phyloP scores from a whole-genome alignment of 1,140 invertebrate genomes.

The Brachionus paranguensis region DNA sequence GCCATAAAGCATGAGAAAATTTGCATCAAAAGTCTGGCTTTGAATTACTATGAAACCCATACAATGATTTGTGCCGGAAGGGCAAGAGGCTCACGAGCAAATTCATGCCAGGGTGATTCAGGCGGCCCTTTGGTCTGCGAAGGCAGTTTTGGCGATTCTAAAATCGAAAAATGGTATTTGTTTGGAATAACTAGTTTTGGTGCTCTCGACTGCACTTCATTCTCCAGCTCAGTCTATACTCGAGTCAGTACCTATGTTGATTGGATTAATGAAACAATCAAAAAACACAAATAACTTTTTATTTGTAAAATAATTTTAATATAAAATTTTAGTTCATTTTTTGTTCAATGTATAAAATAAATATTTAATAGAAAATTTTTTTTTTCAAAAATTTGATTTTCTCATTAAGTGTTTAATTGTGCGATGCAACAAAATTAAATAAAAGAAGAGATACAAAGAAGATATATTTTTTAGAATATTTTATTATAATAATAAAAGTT shows the following conservation, averaged over 20 bases:
- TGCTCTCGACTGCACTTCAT: constrained; percentile 29
- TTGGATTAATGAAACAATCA: constrained; percentile 22
- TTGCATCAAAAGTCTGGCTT: constrained; percentile 7
- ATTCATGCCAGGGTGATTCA: constrained; percentile 33
- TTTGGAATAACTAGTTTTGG: constrained; percentile 38
- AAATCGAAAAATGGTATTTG: constrained; percentile 20
- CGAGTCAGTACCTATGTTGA: constrained; percentile 31
- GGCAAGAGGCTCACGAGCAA: not conserved
- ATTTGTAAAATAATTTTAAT: not conserved
- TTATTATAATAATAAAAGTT: not conserved
- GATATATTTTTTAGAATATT: not conserved
- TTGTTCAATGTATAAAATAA: not conserved
- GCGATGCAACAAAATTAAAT: not conserved
- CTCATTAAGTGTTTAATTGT: no score
- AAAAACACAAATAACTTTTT: not conserved
- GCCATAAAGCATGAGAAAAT: constrained; percentile 21
- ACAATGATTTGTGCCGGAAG: constrained; percentile 33
- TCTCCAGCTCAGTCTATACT: constrained; percentile 26
- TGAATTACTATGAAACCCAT: not conserved
- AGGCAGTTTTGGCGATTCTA: not conserved
- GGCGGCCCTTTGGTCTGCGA: constrained; percentile 28
- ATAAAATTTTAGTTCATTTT: not conserved
- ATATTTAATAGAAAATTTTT: not conserved
- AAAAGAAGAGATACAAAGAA: not conserved
- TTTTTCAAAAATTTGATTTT: no score